Percentiles rank a stretch among this genome's conserved stretches.
Evolutionary conservation across 2,797 vertebrate species (phyloP).

Genomic region (Limnodromus scolopaceus): DNA sequence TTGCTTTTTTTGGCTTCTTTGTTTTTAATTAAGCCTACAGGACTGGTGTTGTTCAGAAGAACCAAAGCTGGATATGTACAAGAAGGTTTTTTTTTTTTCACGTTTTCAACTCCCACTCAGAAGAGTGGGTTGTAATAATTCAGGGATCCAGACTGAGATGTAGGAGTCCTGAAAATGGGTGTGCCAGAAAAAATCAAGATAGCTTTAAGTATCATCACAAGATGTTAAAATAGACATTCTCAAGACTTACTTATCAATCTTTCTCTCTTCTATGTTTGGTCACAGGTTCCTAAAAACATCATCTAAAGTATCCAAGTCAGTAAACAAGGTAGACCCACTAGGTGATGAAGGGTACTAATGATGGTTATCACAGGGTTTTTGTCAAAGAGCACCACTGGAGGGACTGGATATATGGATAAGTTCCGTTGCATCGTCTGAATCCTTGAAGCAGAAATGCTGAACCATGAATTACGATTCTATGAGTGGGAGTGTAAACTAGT

Average conservation of each 20-base stretch:
- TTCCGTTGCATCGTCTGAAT: neutral
- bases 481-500: neutral
- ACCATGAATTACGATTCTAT: too few relatives aligned
- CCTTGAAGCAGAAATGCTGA: neutral
- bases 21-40: slow-evolving; percentile 23
- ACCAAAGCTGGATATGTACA: neutral
- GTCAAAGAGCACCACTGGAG: neutral
- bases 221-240: slow-evolving; percentile 3
- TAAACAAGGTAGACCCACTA: neutral
- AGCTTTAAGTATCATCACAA: neutral
- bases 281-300: neutral
- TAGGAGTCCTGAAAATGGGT: slow-evolving; percentile 31
- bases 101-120: neutral
- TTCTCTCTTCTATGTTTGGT: neutral
- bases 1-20: neutral
- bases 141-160: neutral
- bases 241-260: neutral
- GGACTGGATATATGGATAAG: neutral
- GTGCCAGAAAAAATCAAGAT: slow-evolving; percentile 8
- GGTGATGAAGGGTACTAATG: neutral
- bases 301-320: neutral
- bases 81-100: neutral
- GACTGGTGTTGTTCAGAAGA: neutral
- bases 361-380: neutral
- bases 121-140: slow-evolving; percentile 39